These are phyloP conservation scores for Spicauda simplicius DNA, from an alignment of 2,888 invertebrate genomes.

Conservation along the genomic window DNA sequence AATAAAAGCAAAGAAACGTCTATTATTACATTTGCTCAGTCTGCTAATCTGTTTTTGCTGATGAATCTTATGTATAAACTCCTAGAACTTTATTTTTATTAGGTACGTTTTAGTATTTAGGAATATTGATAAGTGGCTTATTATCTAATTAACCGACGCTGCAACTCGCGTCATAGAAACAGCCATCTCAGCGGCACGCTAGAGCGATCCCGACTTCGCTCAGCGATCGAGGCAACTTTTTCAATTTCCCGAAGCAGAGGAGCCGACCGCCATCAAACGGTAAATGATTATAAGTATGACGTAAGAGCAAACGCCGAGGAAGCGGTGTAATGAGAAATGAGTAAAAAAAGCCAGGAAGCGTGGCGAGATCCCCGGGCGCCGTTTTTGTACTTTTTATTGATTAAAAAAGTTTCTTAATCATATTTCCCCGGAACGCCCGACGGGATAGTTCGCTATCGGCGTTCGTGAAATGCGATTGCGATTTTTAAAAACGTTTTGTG, in stretches of 20 bases:
- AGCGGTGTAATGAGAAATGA: conserved; percentile 72
- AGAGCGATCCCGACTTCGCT: conserved; percentile 50
- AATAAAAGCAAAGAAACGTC: no score
- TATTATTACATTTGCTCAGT: no score
- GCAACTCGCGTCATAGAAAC: not conserved
- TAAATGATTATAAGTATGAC: conserved; percentile 80
- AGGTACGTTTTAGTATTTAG: no score
- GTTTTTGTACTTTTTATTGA: conserved; percentile 69
- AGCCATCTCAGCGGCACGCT: not conserved
- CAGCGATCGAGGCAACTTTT: conserved; percentile 63
- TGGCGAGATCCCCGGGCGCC: conserved; percentile 41
- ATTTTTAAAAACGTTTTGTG: conserved; percentile 16
- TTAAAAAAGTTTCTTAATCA: conserved; percentile 80
- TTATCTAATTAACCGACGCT: no score
- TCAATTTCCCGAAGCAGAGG: conserved; percentile 70
- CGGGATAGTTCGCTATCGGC: conserved; percentile 45
- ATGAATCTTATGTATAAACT: no score
- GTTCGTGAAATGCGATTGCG: conserved; percentile 27
- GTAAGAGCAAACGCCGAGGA: conserved; percentile 68
- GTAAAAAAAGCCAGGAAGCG: conserved; percentile 50
- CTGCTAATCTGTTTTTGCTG: no score
- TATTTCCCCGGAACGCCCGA: conserved; percentile 52
- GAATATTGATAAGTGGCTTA: no score
- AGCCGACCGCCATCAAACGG: conserved; percentile 76
- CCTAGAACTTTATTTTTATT: no score